These are phyloP conservation scores for Anastatus disparis DNA, from an alignment of 1,140 invertebrate species.

Conservation along the genomic window DNA sequence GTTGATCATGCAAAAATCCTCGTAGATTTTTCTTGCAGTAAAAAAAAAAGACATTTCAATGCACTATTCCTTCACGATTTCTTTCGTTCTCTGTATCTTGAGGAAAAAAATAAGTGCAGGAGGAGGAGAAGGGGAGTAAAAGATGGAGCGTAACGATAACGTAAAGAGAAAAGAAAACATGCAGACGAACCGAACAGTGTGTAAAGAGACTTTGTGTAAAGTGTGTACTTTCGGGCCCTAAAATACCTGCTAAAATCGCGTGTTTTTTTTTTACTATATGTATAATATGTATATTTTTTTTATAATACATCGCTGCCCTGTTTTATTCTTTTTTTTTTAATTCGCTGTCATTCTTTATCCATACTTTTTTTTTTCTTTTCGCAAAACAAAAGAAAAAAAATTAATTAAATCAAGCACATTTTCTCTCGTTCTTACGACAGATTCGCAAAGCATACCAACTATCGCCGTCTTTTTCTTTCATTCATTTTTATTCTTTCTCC, in stretches of 20 bases:
- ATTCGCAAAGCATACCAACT: neutral
- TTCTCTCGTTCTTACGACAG: neutral
- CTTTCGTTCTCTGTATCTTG: constrained; percentile 14
- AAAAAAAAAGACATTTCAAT: constrained; percentile 4
- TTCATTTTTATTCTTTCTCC: constrained; percentile 23
- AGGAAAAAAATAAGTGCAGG: too few relatives aligned
- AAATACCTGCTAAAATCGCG: constrained; percentile 49
- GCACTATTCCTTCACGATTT: neutral
- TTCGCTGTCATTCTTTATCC: constrained; percentile 35
- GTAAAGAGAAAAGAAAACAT: constrained; percentile 40
- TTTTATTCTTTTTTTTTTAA: constrained; percentile 5
- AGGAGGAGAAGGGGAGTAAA: constrained; percentile 5
- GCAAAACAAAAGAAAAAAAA: constrained; percentile 2
- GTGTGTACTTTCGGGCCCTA: constrained; percentile 48
- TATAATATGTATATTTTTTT: constrained; percentile 52
- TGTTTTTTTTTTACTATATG: too few relatives aligned
- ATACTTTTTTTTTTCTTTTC: constrained; percentile 29
- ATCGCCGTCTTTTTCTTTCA: neutral
- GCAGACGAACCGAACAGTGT: constrained; percentile 48
- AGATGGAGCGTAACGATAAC: constrained; percentile 7
- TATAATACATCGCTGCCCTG: constrained; percentile 50
- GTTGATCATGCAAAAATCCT: constrained; percentile 1
- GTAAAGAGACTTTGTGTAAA: neutral
- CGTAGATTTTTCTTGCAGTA: neutral
- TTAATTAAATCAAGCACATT: constrained; percentile 2